Evolutionary conservation across 2,113 vertebrate genomes (phyloP).

Genomic region (Oophaga pumilio): DNA sequence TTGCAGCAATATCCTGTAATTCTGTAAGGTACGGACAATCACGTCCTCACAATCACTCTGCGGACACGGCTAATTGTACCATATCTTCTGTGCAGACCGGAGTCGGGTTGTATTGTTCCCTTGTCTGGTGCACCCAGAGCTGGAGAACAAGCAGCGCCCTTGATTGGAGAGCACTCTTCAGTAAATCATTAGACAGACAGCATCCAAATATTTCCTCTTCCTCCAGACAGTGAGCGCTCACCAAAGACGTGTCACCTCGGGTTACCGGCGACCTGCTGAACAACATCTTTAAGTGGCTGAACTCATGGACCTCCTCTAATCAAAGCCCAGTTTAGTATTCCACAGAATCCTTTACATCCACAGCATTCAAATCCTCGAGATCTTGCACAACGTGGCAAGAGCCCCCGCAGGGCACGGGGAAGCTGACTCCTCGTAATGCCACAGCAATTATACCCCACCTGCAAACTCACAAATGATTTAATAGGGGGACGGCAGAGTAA

Average conservation of each 20-base stretch:
- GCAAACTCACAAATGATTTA: conserved; percentile 16
- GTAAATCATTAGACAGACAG: conserved; percentile 68
- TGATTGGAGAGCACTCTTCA: conserved; percentile 71
- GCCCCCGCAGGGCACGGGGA: neutral
- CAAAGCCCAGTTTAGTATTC: conserved; percentile 50
- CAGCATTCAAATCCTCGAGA: conserved; percentile 20
- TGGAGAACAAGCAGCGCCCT: conserved; percentile 50
- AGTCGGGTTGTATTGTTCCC: neutral
- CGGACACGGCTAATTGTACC: neutral
- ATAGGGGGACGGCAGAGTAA: neutral
- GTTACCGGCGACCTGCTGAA: conserved; percentile 67
- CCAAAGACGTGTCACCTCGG: conserved; percentile 75
- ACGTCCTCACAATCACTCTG: neutral
- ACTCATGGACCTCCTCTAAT: conserved; percentile 58
- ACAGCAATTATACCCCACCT: conserved; percentile 29
- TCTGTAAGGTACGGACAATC: neutral
- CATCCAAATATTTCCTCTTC: conserved; percentile 62
- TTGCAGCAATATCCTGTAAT: neutral
- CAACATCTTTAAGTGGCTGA: conserved; percentile 58
- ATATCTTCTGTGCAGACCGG: neutral
- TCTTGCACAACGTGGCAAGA: conserved; percentile 37
- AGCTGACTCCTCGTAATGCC: neutral
- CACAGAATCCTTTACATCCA: conserved; percentile 24
- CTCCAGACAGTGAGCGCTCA: conserved; percentile 54
- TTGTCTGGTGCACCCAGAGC: neutral